These are phyloP conservation scores for Andrena camellia DNA, from an alignment of 2,888 invertebrate species.

Conservation along the genomic window DNA sequence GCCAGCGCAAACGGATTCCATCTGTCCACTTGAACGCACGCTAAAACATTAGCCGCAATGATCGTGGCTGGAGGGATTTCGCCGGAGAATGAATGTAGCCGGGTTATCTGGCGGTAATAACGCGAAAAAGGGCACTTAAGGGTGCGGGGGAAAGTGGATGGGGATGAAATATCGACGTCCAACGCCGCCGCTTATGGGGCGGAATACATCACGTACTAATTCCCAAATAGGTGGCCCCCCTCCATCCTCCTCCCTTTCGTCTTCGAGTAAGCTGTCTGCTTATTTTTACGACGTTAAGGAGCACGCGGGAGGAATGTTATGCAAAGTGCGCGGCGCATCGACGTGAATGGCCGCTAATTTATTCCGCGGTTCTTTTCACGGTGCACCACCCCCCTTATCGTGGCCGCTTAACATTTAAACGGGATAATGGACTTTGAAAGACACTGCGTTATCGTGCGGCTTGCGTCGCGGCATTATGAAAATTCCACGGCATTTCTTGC, in stretches of 20 bases:
- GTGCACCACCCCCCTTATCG: constrained; percentile 16
- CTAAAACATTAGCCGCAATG: constrained; percentile 67
- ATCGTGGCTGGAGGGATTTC: constrained; percentile 64
- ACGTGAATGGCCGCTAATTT: constrained; percentile 67
- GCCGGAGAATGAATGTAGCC: constrained; percentile 64
- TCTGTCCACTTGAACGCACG: constrained; percentile 49
- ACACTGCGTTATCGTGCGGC: constrained; percentile 32
- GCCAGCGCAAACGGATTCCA: constrained; percentile 30
- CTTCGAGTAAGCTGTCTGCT: constrained; percentile 69
- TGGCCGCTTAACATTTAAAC: constrained; percentile 47
- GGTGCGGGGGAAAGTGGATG: constrained; percentile 35
- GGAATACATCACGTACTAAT: constrained; percentile 75
- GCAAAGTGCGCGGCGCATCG: constrained; percentile 66
- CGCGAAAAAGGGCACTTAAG: constrained; percentile 71
- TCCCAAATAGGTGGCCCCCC: constrained; percentile 68
- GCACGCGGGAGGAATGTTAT: constrained; percentile 60
- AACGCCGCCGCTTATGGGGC: constrained; percentile 66
- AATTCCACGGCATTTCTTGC: constrained; percentile 1
- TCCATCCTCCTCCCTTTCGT: constrained; percentile 61
- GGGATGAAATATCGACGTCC: constrained; percentile 73
- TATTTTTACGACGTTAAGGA: constrained; percentile 67
- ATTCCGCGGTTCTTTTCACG: constrained; percentile 55
- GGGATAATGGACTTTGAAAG: constrained; percentile 41
- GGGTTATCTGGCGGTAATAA: constrained; percentile 72
- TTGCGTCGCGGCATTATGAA: constrained; percentile 29